Conservation (phyloP, 2,797 vertebrate genomes). For the Coendou prehensilis region DNA sequence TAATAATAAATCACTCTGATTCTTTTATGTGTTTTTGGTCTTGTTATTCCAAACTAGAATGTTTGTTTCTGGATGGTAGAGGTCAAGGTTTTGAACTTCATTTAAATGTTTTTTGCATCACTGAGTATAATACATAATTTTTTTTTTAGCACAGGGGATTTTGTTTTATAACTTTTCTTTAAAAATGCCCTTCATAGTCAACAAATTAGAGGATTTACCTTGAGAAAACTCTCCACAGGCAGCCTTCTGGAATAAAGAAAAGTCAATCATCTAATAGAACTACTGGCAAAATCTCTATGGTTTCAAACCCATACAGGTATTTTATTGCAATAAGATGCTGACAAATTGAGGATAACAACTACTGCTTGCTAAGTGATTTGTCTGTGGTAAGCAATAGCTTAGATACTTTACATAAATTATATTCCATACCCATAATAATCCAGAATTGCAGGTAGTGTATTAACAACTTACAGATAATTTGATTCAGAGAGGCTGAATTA, state of each 20-base stretch:
- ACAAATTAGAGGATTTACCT: constrained; percentile 42
- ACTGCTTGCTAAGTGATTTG: background rate
- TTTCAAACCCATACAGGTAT: background rate
- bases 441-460: background rate
- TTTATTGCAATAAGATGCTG: constrained; percentile 18
- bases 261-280: constrained; percentile 27
- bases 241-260: constrained; percentile 46
- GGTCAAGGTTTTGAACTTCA: background rate
- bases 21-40: background rate
- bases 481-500: constrained; percentile 3
- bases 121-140: background rate
- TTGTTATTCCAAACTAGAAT: background rate
- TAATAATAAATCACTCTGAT: background rate
- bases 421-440: background rate
- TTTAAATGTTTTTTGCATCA: background rate
- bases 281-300: background rate
- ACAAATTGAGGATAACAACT: background rate
- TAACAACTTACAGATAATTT: constrained; percentile 25
- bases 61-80: background rate
- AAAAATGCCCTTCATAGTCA: background rate
- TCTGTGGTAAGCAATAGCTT: background rate
- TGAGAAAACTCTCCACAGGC: background rate
- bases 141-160: background rate
- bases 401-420: background rate
- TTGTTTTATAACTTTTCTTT: background rate